Percentiles rank a stretch among this genome's conserved stretches.
These are phyloP conservation scores for Eleutherodactylus coqui DNA, from an alignment of 2,797 vertebrate genomes.

Conservation along the genomic window DNA sequence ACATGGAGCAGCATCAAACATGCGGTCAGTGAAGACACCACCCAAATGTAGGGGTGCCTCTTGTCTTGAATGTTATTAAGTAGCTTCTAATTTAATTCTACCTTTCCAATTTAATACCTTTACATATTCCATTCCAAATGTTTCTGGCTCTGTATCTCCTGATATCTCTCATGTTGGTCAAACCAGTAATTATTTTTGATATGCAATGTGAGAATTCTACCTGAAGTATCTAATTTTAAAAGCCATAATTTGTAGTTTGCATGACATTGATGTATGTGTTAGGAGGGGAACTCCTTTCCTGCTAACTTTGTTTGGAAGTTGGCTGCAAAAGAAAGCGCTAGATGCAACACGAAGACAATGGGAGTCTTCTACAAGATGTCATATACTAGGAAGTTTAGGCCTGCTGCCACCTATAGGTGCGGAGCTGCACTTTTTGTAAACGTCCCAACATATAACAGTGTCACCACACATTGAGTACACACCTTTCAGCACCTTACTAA, in stretches of 20 bases:
- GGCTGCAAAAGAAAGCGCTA: neutral
- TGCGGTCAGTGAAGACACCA: neutral
- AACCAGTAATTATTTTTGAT: neutral
- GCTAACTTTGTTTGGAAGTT: neutral
- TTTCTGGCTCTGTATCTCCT: neutral
- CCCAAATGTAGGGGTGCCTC: neutral
- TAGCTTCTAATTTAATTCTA: too few species aligned
- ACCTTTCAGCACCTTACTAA: constrained; percentile 86
- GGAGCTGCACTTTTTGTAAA: neutral
- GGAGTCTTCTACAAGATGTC: neutral
- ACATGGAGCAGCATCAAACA: neutral
- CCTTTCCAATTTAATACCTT: neutral
- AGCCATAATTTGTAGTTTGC: constrained; percentile 26
- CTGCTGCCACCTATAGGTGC: neutral
- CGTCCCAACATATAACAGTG: neutral
- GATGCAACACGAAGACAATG: neutral
- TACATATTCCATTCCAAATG: neutral
- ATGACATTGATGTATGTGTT: neutral
- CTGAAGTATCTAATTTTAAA: neutral
- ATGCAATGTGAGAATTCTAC: constrained; percentile 30
- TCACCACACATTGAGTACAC: constrained; percentile 61
- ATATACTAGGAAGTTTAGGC: neutral
- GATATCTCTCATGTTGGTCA: neutral
- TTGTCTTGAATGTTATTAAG: neutral
- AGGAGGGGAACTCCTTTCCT: too few species aligned